Evolutionary conservation across 2,888 invertebrate genomes (phyloP).

Genomic region (Heterodera filipjevi): DNA sequence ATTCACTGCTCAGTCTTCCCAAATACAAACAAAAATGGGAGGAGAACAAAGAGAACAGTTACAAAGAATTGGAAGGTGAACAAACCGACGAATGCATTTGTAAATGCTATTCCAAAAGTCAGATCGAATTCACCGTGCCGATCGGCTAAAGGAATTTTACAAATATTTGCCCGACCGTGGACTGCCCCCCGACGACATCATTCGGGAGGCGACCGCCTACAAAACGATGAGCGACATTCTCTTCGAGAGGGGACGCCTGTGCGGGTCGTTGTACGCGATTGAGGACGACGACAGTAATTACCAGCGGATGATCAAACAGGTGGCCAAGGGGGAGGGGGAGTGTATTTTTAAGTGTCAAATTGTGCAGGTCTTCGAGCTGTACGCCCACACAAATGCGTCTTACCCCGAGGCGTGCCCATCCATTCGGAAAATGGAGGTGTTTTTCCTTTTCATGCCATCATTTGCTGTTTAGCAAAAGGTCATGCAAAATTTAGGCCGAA

Average conservation of each 20-base stretch:
- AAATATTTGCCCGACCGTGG: conserved; percentile 72
- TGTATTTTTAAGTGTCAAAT: too few species aligned
- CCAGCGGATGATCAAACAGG: conserved; percentile 30
- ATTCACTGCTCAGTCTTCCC: conserved; percentile 39
- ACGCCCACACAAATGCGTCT: conserved; percentile 92
- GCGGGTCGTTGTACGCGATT: conserved; percentile 35
- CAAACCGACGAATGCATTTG: background rate
- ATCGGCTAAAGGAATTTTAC: conserved; percentile 53
- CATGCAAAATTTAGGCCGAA: conserved; percentile 73
- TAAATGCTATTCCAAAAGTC: background rate
- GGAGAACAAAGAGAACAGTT: conserved; percentile 60
- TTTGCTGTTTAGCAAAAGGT: background rate
- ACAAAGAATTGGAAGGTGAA: conserved; percentile 55
- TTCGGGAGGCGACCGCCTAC: conserved; percentile 72
- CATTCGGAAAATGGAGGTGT: conserved; percentile 77
- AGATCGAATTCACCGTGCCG: conserved; percentile 40
- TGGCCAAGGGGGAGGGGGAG: background rate
- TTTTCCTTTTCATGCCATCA: background rate
- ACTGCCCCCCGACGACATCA: conserved; percentile 70
- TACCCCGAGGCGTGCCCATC: conserved; percentile 97
- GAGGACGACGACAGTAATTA: conserved; percentile 35
- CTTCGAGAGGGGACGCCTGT: conserved; percentile 44
- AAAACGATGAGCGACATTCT: conserved; percentile 49
- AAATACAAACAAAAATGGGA: conserved; percentile 63
- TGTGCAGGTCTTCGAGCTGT: conserved; percentile 77